Evolutionary conservation across 1,140 invertebrate genomes (phyloP).

Genomic region (Whitmania pigra): DNA sequence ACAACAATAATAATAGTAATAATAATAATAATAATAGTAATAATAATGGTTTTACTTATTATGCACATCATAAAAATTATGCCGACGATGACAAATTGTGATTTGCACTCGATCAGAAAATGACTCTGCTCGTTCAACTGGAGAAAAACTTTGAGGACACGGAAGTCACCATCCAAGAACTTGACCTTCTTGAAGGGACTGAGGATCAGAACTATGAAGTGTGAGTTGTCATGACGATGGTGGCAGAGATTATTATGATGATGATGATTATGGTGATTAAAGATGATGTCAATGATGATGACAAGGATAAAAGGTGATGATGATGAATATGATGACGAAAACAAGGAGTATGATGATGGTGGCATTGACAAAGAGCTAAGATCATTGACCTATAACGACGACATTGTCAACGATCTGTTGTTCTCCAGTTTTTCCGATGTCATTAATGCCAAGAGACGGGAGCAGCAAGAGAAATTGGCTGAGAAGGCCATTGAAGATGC

Average conservation of each 20-base stretch:
- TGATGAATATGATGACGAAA: no score
- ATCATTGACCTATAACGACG: no score
- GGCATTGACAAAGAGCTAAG: no score
- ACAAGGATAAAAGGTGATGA: no score
- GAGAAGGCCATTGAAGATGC: conserved; percentile 31
- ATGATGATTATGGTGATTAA: not conserved
- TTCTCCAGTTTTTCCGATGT: conserved; percentile 34
- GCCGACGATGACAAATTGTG: no score
- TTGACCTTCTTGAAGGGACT: conserved; percentile 61
- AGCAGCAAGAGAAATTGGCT: conserved; percentile 35
- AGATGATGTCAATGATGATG: no score
- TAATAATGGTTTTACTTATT: not conserved
- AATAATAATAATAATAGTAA: no score
- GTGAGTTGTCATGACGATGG: conserved; percentile 38
- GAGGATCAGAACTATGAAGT: conserved; percentile 80
- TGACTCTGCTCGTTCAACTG: conserved; percentile 71
- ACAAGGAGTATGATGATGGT: no score
- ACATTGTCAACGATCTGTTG: no score
- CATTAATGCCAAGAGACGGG: conserved; percentile 32
- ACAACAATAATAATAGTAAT: not conserved
- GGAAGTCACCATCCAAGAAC: conserved; percentile 63
- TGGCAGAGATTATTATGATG: not conserved
- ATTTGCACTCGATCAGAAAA: conserved; percentile 46
- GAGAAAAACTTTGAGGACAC: conserved; percentile 76
- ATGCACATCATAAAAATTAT: not conserved